Percentiles rank a stretch among this genome's conserved stretches.
Conservation (phyloP, 2,888 invertebrate species). For the Rhimphoctona megacephalus region DNA sequence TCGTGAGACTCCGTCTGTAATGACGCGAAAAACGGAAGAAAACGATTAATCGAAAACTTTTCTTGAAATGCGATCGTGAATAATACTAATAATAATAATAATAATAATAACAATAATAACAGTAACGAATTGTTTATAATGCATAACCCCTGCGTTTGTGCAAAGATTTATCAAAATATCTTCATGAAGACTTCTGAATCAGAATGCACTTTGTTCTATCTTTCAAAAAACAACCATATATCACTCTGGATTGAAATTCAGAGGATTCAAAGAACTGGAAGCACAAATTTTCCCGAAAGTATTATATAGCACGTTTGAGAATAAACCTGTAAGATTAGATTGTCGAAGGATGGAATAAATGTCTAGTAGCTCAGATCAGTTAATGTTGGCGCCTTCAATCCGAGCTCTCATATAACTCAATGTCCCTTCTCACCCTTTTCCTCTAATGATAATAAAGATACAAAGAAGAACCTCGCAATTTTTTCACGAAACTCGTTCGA, state of each 20-base stretch:
- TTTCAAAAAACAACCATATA: not conserved
- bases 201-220: not conserved
- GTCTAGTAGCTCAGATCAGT: not conserved
- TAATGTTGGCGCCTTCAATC: slow-evolving; percentile 1
- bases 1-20: slow-evolving; percentile 76
- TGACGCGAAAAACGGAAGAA: slow-evolving; percentile 62
- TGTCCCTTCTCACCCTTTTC: not conserved
- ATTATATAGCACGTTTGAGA: too few species aligned
- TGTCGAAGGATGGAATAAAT: not conserved
- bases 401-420: not conserved
- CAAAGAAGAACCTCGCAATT: not conserved
- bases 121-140: not conserved
- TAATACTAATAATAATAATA: not conserved
- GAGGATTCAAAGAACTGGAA: not conserved
- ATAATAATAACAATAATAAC: not conserved
- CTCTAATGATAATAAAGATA: not conserved
- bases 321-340: not conserved
- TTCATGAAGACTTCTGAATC: not conserved
- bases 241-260: not conserved
- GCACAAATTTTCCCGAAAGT: not conserved
- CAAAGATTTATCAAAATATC: not conserved
- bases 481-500: not conserved
- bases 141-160: not conserved
- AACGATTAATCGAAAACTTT: slow-evolving; percentile 62
- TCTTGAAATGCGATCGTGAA: not conserved